phyloP scores from a whole-genome alignment of 2,113 vertebrate species.

The Tichodroma muraria region DNA sequence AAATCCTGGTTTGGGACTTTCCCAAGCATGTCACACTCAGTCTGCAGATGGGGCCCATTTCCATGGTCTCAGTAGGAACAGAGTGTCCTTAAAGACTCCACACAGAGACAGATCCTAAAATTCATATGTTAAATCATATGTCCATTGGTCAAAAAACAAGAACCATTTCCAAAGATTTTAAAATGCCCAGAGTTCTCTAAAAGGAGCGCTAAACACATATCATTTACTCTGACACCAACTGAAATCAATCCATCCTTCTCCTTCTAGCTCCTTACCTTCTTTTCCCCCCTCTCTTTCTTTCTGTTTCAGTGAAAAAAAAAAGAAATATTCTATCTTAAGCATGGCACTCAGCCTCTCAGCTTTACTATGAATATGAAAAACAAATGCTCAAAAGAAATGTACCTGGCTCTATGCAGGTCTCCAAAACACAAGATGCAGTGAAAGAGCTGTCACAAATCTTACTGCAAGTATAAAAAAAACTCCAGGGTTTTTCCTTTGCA shows the following conservation, averaged over 20 bases:
- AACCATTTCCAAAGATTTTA: neutral
- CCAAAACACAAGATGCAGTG: neutral
- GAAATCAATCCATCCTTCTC: neutral
- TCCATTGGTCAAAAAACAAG: neutral
- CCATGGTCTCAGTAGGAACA: neutral
- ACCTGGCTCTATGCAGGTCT: neutral
- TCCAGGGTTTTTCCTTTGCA: neutral
- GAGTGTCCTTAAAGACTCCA: neutral
- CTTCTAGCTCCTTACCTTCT: neutral
- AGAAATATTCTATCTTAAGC: neutral
- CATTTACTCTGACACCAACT: neutral
- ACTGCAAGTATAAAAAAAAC: neutral
- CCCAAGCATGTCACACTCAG: neutral
- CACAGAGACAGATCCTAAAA: neutral
- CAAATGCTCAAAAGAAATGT: neutral
- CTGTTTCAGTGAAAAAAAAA: neutral
- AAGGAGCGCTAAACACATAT: neutral
- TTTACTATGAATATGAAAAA: constrained; percentile 14
- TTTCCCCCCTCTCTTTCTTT: fast-evolving
- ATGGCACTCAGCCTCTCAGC: neutral
- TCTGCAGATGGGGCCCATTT: neutral
- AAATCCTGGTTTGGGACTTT: neutral
- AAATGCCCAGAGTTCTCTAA: neutral
- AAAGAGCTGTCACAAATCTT: neutral
- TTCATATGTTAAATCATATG: neutral